Conservation (phyloP, 2,888 invertebrate genomes). For the Drosophila setosimentum region DNA sequence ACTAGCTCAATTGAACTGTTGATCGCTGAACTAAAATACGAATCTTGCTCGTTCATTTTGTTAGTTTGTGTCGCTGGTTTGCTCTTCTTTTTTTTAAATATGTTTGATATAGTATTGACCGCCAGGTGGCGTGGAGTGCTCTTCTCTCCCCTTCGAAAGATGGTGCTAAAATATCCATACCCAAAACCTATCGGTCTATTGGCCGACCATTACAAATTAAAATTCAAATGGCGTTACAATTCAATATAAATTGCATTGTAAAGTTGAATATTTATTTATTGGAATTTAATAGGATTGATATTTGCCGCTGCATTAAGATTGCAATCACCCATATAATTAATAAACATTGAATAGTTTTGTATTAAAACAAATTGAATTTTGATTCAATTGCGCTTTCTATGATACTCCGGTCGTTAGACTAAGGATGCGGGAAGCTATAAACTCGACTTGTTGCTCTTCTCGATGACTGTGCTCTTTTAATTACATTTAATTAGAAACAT, state of each 20-base stretch:
- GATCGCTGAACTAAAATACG: not conserved
- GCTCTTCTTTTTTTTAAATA: too few species aligned
- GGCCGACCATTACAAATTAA: not conserved
- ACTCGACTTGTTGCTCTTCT: conserved; percentile 30
- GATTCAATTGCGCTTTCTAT: conserved; percentile 54
- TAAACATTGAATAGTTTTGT: conserved; percentile 71
- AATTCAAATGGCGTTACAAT: not conserved
- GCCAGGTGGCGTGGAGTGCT: not conserved
- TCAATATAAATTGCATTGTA: conserved; percentile 2
- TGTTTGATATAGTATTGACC: not conserved
- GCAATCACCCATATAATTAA: conserved; percentile 37
- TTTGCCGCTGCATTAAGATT: conserved; percentile 46
- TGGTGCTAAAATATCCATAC: not conserved
- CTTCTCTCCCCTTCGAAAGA: not conserved
- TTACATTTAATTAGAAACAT: conserved; percentile 67
- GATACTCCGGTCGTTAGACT: conserved; percentile 3
- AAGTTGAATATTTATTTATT: conserved; percentile 46
- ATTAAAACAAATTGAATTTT: conserved; percentile 77
- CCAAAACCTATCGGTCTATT: not conserved
- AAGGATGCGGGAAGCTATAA: conserved; percentile 48
- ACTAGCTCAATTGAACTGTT: conserved; percentile 14
- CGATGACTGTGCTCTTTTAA: conserved; percentile 47
- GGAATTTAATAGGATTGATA: conserved; percentile 59
- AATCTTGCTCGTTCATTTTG: not conserved
- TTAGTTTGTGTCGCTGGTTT: not conserved